Evolutionary conservation across 2,888 invertebrate species (phyloP), one percentile per base, ranked within the genome.

Genomic region (Bugula neritina): DNA sequence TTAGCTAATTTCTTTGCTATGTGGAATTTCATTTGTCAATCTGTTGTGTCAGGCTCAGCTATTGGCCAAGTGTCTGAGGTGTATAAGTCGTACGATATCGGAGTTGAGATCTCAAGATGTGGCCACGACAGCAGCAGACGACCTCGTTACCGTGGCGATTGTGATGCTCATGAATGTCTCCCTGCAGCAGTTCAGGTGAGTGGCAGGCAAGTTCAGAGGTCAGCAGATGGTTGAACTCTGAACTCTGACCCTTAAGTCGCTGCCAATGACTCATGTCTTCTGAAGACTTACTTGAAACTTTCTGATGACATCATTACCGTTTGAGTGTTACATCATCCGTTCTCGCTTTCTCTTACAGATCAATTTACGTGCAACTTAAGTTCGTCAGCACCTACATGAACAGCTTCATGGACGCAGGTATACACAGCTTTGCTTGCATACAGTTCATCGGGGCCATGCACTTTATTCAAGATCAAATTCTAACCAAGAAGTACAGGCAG

Each of bases 1-100:
- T n/a, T n/a, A n/a, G n/a, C n/a, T n/a, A n/a, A n/a, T n/a, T n/a
- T n/a, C n/a, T n/a, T n/a, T n/a, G n/a, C n/a, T n/a, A n/a, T n/a
- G n/a, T n/a, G n/a, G n/a, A n/a, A n/a, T n/a, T n/a, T n/a, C n/a
- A n/a, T n/a, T n/a, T n/a, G n/a, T n/a, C n/a, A n/a, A n/a, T n/a
- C n/a, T n/a, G n/a, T n/a, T 43, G 43, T 43, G 5, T 10, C 63
- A 63, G 63, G 63, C 63, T 2, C 63, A 63, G 63, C 10, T 31
- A 27, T 63, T 63, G 34, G 63, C 63, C n/a, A 63, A 63, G 31
- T 63, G 63, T 31, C 31, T 63, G 63, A 63, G 63, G 63, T 63
- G 63, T 27, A 63, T 63, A 13, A 63, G 63, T 34, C 10, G 25
- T 17, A 63, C 63, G 17, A 63, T 63, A 13, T 29, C 63, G 3